phyloP scores from a whole-genome alignment of 2,888 invertebrate species.

The Magallana nippona region DNA sequence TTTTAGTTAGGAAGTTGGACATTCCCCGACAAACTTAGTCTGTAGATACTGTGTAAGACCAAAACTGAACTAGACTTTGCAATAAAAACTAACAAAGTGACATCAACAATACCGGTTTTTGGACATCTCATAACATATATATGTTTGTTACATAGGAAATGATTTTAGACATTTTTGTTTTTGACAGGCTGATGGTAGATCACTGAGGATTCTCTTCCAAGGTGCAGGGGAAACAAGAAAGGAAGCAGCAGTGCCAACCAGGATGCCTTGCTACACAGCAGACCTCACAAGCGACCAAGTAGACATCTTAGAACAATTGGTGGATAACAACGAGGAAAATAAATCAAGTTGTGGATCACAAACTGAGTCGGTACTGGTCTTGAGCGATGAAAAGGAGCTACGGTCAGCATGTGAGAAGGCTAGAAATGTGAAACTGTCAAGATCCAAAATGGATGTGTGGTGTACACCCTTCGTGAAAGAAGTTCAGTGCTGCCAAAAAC shows the following conservation, averaged over 20 bases:
- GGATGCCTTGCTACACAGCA: not conserved
- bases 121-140: too few species aligned
- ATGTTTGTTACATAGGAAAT: too few species aligned
- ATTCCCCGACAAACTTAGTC: too few species aligned
- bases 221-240: constrained; percentile 1
- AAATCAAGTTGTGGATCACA: not conserved
- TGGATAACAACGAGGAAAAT: not conserved
- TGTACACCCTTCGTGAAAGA: not conserved
- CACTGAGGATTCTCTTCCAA: constrained; percentile 22
- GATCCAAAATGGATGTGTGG: not conserved
- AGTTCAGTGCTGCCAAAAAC: not conserved
- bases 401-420: not conserved
- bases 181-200: constrained; percentile 5
- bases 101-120: too few species aligned
- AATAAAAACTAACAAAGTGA: too few species aligned
- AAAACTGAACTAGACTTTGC: too few species aligned
- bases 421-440: not conserved
- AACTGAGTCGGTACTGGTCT: not conserved
- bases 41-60: too few species aligned
- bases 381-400: not conserved
- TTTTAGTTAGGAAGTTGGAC: too few species aligned
- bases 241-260: not conserved
- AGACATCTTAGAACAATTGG: not conserved
- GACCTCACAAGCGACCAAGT: not conserved
- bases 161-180: not conserved